These are phyloP conservation scores for Enteromius treurensis DNA, from an alignment of 2,797 vertebrate genomes.

Conservation along the genomic window DNA sequence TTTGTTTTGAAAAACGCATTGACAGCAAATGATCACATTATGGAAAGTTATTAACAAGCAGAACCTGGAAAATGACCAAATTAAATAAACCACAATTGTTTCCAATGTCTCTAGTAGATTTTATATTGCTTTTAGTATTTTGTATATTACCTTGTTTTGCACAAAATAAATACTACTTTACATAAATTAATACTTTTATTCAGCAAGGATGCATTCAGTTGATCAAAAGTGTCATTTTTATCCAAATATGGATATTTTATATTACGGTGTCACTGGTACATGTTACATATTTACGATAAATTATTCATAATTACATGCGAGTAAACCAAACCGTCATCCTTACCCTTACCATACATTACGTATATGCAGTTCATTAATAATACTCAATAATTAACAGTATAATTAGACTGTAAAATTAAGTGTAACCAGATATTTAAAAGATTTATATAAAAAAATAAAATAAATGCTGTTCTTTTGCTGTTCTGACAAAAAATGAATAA, in stretches of 20 bases:
- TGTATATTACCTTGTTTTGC: neutral
- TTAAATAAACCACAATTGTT: neutral
- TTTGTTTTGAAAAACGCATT: neutral
- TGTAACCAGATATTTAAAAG: neutral
- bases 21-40: constrained; percentile 4
- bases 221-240: neutral
- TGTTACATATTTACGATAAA: neutral
- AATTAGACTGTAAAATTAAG: neutral
- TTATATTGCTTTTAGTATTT: neutral
- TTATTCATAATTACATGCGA: neutral
- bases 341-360: neutral
- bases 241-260: neutral
- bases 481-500: neutral
- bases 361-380: neutral
- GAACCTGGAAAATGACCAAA: neutral
- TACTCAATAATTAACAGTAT: neutral
- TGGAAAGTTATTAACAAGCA: neutral
- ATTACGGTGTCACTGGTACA: neutral
- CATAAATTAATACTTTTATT: neutral
- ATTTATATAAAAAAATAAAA: neutral
- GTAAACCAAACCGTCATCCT: neutral
- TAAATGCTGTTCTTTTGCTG: neutral
- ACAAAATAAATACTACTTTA: neutral
- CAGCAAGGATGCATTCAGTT: neutral
- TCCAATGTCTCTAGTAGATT: neutral